Percentiles rank a stretch among this genome's conserved stretches.
phyloP scores from a whole-genome alignment of 1,140 invertebrate species.

The Acromyrmex echinatior region DNA sequence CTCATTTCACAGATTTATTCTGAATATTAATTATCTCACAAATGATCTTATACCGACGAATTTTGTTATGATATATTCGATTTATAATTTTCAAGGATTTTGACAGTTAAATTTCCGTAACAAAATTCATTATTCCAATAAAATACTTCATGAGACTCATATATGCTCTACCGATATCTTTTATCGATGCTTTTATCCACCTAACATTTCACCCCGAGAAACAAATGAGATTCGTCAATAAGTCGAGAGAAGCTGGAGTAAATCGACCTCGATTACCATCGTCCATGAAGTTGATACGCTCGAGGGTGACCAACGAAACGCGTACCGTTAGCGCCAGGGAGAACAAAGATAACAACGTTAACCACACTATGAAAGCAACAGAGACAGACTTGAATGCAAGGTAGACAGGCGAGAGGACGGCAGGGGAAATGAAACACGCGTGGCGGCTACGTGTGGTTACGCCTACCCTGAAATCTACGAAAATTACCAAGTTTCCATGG shows the following conservation, averaged over 20 bases:
- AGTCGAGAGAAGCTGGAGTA: conserved; percentile 17
- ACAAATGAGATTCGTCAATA: conserved; percentile 39
- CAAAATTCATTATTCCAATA: background rate
- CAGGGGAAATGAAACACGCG: conserved; percentile 47
- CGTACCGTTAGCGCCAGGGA: conserved; percentile 41
- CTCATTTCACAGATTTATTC: background rate
- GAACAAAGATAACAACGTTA: conserved; percentile 53
- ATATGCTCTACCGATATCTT: background rate
- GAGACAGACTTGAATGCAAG: background rate
- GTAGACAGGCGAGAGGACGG: background rate
- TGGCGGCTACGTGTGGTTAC: conserved; percentile 58
- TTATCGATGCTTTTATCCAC: background rate
- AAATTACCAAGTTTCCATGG: conserved; percentile 72
- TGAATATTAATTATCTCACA: conserved; percentile 60
- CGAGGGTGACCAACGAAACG: conserved; percentile 45
- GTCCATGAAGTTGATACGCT: conserved; percentile 31
- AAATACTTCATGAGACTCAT: background rate
- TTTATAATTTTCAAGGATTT: background rate
- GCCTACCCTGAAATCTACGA: conserved; percentile 69
- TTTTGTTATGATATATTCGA: background rate
- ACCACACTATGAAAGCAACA: background rate
- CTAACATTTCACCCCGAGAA: background rate
- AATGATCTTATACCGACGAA: background rate
- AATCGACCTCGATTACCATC: conserved; percentile 36
- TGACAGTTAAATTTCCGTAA: background rate